phyloP scores from a whole-genome alignment of 1,140 invertebrate genomes.

The Brachionus angularis region DNA sequence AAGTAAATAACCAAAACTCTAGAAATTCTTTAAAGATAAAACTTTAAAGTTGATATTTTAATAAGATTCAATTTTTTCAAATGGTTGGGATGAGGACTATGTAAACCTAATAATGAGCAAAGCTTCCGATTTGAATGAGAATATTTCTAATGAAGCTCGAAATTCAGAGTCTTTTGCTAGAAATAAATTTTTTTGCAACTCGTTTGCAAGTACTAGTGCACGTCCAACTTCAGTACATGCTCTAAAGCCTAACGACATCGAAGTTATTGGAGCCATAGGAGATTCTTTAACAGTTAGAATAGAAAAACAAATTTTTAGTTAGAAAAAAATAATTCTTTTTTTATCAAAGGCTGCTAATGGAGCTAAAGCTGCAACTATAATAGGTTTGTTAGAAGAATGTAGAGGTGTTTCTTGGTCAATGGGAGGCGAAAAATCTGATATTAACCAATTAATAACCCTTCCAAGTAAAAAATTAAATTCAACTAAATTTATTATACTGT shows the following conservation, averaged over 20 bases:
- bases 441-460: conserved; percentile 42
- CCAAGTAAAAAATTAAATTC: conserved; percentile 44
- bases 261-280: conserved; percentile 72
- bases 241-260: conserved; percentile 70
- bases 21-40: too few species aligned
- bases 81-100: conserved; percentile 6
- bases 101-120: conserved; percentile 18
- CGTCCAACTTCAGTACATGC: conserved; percentile 59
- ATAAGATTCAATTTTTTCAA: not conserved
- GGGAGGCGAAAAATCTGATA: conserved; percentile 38
- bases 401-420: conserved; percentile 41
- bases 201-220: conserved; percentile 20
- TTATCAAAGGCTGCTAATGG: conserved; percentile 36
- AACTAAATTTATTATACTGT: not conserved
- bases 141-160: not conserved
- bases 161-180: not conserved
- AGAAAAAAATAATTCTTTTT: not conserved
- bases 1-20: too few species aligned
- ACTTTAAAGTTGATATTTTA: too few species aligned
- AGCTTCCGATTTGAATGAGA: conserved; percentile 19
- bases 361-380: conserved; percentile 16
- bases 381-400: conserved; percentile 23
- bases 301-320: not conserved
- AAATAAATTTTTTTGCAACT: not conserved
- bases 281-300: conserved; percentile 64